Percentiles rank a stretch among this genome's conserved stretches.
These are phyloP conservation scores for Lepidonotus clava DNA, from an alignment of 2,888 invertebrate species.

Conservation along the genomic window DNA sequence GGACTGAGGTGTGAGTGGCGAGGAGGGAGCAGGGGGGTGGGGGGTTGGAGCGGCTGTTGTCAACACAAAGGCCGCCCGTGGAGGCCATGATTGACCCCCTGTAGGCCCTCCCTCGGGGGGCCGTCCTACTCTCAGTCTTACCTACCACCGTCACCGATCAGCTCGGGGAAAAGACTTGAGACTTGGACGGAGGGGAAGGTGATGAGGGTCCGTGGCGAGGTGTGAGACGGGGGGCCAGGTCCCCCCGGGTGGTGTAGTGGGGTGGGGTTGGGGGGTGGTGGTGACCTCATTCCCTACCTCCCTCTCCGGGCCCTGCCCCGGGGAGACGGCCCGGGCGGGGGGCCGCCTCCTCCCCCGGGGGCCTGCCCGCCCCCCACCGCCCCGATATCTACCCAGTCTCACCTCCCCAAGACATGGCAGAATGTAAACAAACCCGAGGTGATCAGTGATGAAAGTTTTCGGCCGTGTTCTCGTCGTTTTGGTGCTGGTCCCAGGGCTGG, in stretches of 20 bases:
- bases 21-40: no score
- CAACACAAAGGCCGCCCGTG: conserved; percentile 50
- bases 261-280: background rate
- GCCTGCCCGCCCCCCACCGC: background rate
- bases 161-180: background rate
- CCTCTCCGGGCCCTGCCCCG: conserved; percentile 44
- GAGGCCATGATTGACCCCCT: conserved; percentile 53
- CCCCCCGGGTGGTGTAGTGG: background rate
- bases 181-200: background rate
- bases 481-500: no score
- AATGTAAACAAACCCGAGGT: conserved; percentile 46
- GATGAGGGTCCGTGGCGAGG: conserved; percentile 3
- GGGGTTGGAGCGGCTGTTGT: conserved; percentile 46
- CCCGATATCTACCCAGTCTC: background rate
- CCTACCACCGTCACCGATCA: background rate
- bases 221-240: background rate
- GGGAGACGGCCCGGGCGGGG: conserved; percentile 44
- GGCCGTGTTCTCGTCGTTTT: no score
- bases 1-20: no score
- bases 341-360: background rate
- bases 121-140: no score
- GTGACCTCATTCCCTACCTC: conserved; percentile 50
- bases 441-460: conserved; percentile 38
- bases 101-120: conserved; percentile 42
- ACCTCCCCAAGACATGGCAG: conserved; percentile 6